Base-by-base conservation (phyloP, 2,888 invertebrate genomes). In the Nemotelus pantherinus region DNA sequence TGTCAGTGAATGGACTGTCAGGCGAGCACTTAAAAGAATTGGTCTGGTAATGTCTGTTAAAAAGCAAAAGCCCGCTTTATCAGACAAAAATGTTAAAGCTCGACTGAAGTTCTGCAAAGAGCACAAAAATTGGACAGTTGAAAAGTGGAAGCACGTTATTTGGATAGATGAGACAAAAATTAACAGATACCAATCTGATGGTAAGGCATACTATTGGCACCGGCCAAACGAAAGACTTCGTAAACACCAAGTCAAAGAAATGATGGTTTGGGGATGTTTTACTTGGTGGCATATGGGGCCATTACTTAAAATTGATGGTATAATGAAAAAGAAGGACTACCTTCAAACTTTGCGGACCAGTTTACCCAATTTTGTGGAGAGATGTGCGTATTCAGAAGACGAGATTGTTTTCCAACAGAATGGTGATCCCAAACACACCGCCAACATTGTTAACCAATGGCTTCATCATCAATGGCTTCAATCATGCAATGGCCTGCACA, bases 111-210 rank as follows among this genome's bases (percentile, higher is more conserved):
- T 79, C 41, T 70, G 67, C 7, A 78, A 75, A 53, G 58, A 78
- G 43, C 67, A 76, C 47, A 55, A 50, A 43, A n/a, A 65, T 53
- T 78, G 74, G 45, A 74, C 41, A 7, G 48, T 45, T 57, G 67
- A 80, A 63, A 77, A 78, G 50, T 80, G 64, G 77, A 78, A 78
- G 47, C 48, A 55, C 5, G 75, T 77, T 44, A 77, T 76, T 64
- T 80, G 77, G 65, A 77, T 77, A 60, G 79, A 80, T 63, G 77
- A 80, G 50, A 76, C 67, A 50, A 77, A 77, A 70, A 75, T 79
- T 25, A 72, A 74, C 44, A 50, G 57, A n/a, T 76, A 71, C 60
- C 72, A 78, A 10, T 80, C 76, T 48, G 77, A 79, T 60, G 76
- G 75, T n/a, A 79, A 77, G 76, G 58, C 77, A 48, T 80, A 68